Conservation (phyloP, 2,797 vertebrate species). For the Dendrocincla tyrannina region DNA sequence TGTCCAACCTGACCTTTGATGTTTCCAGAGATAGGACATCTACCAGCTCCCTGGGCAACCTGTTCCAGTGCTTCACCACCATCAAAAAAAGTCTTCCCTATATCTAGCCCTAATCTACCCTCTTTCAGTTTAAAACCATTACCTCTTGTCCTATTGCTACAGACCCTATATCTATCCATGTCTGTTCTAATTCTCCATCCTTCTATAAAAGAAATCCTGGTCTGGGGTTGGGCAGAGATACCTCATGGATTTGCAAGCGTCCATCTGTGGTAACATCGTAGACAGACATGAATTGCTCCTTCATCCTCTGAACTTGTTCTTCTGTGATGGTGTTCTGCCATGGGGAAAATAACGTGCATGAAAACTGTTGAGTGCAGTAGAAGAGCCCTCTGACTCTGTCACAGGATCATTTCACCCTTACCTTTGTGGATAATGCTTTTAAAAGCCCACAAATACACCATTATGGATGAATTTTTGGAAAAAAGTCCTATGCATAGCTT, state of each 20-base stretch:
- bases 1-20: accelerated
- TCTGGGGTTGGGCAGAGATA: constrained; percentile 44
- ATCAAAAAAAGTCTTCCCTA: not conserved
- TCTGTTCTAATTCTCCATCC: not conserved
- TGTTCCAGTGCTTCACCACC: not conserved
- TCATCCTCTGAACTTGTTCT: constrained; percentile 82
- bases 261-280: constrained; percentile 83
- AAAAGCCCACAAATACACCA: not conserved
- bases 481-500: not conserved
- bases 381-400: not conserved
- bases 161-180: not conserved
- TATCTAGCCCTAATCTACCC: not conserved
- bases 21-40: not conserved
- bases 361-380: not conserved
- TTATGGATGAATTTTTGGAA: not conserved
- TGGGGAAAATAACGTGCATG: not conserved
- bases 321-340: constrained; percentile 82
- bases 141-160: not conserved
- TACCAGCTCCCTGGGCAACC: not conserved
- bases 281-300: constrained; percentile 85
- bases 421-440: accelerated
- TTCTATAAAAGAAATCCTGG: not conserved
- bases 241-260: constrained; percentile 90
- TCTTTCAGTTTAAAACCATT: not conserved
- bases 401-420: not conserved